These are phyloP conservation scores for Heliconius ethilla DNA, from an alignment of 2,888 invertebrate genomes.

Conservation along the genomic window DNA sequence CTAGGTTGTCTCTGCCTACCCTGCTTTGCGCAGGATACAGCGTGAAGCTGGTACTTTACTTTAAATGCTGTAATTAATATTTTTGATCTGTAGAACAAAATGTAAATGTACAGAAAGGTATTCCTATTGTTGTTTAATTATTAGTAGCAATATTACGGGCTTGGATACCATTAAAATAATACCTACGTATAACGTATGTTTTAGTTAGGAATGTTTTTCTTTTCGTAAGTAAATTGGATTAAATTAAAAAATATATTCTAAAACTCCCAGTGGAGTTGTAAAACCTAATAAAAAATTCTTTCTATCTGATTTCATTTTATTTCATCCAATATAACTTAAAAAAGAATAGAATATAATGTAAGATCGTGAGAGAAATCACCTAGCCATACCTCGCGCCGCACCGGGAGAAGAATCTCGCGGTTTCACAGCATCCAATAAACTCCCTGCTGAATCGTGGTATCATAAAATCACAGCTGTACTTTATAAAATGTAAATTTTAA, in stretches of 20 bases:
- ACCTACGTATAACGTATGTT: not conserved
- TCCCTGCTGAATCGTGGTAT: conserved; percentile 46
- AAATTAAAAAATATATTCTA: too few species aligned
- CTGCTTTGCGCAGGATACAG: too few species aligned
- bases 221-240: not conserved
- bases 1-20: too few species aligned
- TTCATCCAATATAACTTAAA: conserved; percentile 16
- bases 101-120: too few species aligned
- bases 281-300: not conserved
- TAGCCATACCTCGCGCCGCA: conserved; percentile 17
- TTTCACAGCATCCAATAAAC: conserved; percentile 46
- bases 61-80: too few species aligned
- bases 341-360: conserved; percentile 3
- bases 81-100: too few species aligned
- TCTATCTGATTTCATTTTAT: conserved; percentile 8
- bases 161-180: too few species aligned
- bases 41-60: too few species aligned
- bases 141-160: too few species aligned
- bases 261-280: not conserved
- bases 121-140: too few species aligned
- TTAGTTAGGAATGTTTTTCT: not conserved
- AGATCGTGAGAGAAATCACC: conserved; percentile 21
- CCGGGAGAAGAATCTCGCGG: conserved; percentile 31
- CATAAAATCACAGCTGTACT: conserved; percentile 59
- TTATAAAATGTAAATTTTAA: conserved; percentile 72